phyloP scores from a whole-genome alignment of 2,888 invertebrate species.

The Lordiphosa andalusiaca region DNA sequence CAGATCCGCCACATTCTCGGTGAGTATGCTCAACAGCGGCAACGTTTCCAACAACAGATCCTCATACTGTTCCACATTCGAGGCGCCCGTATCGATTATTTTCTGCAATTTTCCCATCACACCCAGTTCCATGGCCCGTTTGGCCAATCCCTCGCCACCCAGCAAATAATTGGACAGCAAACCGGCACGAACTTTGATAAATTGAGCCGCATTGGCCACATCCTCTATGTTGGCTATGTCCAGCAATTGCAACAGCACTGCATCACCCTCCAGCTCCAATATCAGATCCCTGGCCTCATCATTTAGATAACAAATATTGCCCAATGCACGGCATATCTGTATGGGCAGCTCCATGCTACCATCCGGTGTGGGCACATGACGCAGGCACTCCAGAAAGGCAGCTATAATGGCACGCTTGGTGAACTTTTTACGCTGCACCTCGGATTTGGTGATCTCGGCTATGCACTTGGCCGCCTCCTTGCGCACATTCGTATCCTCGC shows the following conservation, averaged over 20 bases:
- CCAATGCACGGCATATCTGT: slow-evolving; percentile 90
- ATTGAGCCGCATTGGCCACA: slow-evolving; percentile 79
- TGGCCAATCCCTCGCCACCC: slow-evolving; percentile 86
- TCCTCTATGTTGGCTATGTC: slow-evolving; percentile 72
- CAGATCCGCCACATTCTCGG: slow-evolving; percentile 84
- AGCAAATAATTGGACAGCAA: slow-evolving; percentile 90
- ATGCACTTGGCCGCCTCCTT: slow-evolving; percentile 85
- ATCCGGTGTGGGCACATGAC: slow-evolving; percentile 64
- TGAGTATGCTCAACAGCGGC: slow-evolving; percentile 83
- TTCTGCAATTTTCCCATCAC: slow-evolving; percentile 82
- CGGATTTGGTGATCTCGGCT: slow-evolving; percentile 91
- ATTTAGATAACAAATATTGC: slow-evolving; percentile 94
- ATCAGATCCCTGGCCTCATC: slow-evolving; percentile 85
- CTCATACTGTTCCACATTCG: slow-evolving; percentile 82
- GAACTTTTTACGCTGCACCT: slow-evolving; percentile 87
- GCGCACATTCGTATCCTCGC: slow-evolving; percentile 81
- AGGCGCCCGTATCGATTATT: slow-evolving; percentile 81
- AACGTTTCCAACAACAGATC: slow-evolving; percentile 82
- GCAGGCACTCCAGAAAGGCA: slow-evolving; percentile 82
- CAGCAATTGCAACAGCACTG: slow-evolving; percentile 80
- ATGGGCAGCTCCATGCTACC: slow-evolving; percentile 83
- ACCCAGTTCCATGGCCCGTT: slow-evolving; percentile 82
- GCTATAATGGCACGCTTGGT: slow-evolving; percentile 84
- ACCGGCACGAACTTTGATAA: slow-evolving; percentile 86
- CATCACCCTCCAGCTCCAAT: slow-evolving; percentile 81